A percentile compares a stretch with the other conserved stretches of the same genome.
Conservation (phyloP, 2,888 invertebrate species). For the Endotricha flammealis region DNA sequence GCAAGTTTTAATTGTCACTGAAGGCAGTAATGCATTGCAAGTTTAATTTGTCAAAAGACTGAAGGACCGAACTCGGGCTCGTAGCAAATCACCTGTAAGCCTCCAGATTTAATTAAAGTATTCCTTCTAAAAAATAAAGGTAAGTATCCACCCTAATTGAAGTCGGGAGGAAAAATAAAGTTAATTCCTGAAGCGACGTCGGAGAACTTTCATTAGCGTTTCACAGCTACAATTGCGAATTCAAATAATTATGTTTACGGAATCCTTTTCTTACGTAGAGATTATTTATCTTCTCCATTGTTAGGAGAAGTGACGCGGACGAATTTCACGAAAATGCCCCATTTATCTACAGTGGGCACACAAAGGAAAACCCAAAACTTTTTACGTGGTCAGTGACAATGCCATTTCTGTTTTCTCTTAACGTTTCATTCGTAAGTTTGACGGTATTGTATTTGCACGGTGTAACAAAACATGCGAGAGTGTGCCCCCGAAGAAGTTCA, state of each 20-base stretch:
- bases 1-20: not conserved
- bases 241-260: constrained; percentile 76
- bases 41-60: constrained; percentile 32
- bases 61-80: constrained; percentile 25
- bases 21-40: constrained; percentile 16
- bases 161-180: constrained; percentile 54
- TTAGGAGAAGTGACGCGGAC: constrained; percentile 73
- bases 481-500: constrained; percentile 37
- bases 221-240: constrained; percentile 72
- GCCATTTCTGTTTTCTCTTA: constrained; percentile 68
- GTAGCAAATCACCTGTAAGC: constrained; percentile 43
- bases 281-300: constrained; percentile 75
- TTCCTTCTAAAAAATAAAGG: constrained; percentile 57
- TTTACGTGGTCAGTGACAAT: constrained; percentile 75
- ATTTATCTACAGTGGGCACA: constrained; percentile 70
- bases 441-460: constrained; percentile 49
- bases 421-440: constrained; percentile 62
- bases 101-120: constrained; percentile 61
- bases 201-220: constrained; percentile 68
- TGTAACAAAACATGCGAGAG: constrained; percentile 31
- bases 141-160: constrained; percentile 46
- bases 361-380: constrained; percentile 76
- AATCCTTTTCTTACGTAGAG: constrained; percentile 75
- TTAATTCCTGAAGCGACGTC: constrained; percentile 57
- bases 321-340: constrained; percentile 74